phyloP scores from a whole-genome alignment of 2,888 invertebrate genomes.

The Leptarthrus brevirostris region DNA sequence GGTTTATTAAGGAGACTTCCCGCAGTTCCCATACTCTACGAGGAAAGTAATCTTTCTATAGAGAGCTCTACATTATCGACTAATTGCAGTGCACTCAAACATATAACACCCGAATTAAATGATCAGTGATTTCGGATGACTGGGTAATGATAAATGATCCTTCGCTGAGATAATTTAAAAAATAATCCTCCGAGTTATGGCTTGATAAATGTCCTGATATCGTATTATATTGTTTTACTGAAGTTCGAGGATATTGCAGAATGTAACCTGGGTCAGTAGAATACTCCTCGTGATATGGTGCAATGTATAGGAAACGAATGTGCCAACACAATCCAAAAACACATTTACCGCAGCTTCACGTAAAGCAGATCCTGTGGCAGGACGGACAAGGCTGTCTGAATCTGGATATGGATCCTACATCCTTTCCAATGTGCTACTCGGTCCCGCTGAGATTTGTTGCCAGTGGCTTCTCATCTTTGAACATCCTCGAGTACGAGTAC shows the following conservation, averaged over 20 bases:
- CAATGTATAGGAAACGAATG: slow-evolving; percentile 7
- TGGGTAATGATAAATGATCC: slow-evolving; percentile 57
- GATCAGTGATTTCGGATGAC: too few species aligned
- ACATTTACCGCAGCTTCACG: slow-evolving; percentile 36
- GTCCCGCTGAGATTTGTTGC: too few species aligned
- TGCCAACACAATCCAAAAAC: slow-evolving; percentile 43
- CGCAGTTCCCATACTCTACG: too few species aligned
- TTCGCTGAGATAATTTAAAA: slow-evolving; percentile 57
- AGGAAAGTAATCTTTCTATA: too few species aligned
- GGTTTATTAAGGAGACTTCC: too few species aligned
- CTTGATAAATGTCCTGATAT: slow-evolving; percentile 49
- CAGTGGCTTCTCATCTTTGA: slow-evolving; percentile 33
- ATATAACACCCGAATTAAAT: too few species aligned
- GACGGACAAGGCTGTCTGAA: too few species aligned
- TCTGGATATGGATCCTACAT: neutral
- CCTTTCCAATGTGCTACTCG: neutral
- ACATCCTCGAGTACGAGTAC: neutral
- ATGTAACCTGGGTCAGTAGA: slow-evolving; percentile 8
- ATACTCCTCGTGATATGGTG: neutral
- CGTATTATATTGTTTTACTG: slow-evolving; percentile 36
- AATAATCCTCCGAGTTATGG: slow-evolving; percentile 57
- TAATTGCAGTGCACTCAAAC: too few species aligned
- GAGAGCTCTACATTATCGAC: too few species aligned
- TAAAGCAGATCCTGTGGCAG: too few species aligned
- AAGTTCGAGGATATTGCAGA: slow-evolving; percentile 10